Percentiles rank a stretch among this genome's conserved stretches.
phyloP scores from a whole-genome alignment of 2,888 invertebrate genomes.

The Marasmarcha lunaedactyla region DNA sequence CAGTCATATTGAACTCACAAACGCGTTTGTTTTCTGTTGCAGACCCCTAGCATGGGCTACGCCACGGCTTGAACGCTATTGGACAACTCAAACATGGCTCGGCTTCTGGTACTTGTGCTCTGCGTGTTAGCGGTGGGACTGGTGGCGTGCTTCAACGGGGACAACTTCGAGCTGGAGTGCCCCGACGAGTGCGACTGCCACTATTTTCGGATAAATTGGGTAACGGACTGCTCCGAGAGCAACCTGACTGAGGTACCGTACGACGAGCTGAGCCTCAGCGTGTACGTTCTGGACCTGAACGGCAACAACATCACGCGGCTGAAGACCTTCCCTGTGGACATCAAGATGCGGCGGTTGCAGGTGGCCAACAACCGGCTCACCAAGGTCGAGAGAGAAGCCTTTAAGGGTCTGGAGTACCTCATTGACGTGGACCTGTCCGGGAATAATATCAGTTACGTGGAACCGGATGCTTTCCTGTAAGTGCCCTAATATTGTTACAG shows the following conservation, averaged over 20 bases:
- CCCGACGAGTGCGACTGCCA: conserved; percentile 82
- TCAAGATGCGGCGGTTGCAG: conserved; percentile 77
- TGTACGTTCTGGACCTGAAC: conserved; percentile 78
- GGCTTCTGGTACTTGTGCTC: conserved; percentile 28
- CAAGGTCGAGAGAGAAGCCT: conserved; percentile 71
- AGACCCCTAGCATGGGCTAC: conserved; percentile 6
- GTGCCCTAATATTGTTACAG: conserved; percentile 28
- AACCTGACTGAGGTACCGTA: conserved; percentile 78
- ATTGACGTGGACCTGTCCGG: conserved; percentile 78
- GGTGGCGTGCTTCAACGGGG: conserved; percentile 65
- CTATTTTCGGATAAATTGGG: conserved; percentile 82
- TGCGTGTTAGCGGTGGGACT: conserved; percentile 30
- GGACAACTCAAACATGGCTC: conserved; percentile 27
- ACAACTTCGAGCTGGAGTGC: conserved; percentile 75
- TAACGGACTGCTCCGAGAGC: conserved; percentile 81
- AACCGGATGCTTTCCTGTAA: conserved; percentile 76
- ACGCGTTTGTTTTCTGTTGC: conserved; percentile 9
- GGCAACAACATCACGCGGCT: conserved; percentile 74
- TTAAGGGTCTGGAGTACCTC: conserved; percentile 74
- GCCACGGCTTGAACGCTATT: not conserved
- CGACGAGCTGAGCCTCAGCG: conserved; percentile 76
- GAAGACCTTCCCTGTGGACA: conserved; percentile 73
- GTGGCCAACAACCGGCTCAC: conserved; percentile 76
- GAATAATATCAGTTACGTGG: conserved; percentile 73
- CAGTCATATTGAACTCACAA: not conserved